phyloP scores from a whole-genome alignment of 2,888 invertebrate genomes.

The Apeira syringaria region DNA sequence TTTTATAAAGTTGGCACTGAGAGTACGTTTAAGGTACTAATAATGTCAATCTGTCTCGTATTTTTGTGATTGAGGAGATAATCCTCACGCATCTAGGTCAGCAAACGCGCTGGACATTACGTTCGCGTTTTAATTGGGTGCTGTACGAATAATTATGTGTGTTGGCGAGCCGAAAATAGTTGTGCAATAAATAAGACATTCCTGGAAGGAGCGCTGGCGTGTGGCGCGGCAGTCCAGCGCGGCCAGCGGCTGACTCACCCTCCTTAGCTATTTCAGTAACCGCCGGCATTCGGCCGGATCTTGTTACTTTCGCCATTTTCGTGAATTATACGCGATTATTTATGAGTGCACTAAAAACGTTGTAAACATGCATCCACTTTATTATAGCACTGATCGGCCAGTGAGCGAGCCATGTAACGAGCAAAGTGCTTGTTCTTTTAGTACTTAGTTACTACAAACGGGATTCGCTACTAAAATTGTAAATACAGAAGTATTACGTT shows the following conservation, averaged over 20 bases:
- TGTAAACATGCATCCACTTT: slow-evolving; percentile 12
- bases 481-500: no score
- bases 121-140: slow-evolving; percentile 20
- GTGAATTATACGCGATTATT: slow-evolving; percentile 39
- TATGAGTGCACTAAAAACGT: slow-evolving; percentile 15
- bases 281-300: slow-evolving; percentile 62
- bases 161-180: slow-evolving; percentile 28
- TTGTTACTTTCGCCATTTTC: slow-evolving; percentile 71
- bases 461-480: no score
- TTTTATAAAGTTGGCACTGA: no score
- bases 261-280: slow-evolving; percentile 53
- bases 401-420: no score
- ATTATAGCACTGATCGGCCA: background rate
- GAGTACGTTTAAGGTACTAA: no score
- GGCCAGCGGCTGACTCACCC: slow-evolving; percentile 42
- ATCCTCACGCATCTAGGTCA: slow-evolving; percentile 4
- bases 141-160: slow-evolving; percentile 22
- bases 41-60: no score
- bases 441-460: no score
- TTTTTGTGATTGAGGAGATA: background rate
- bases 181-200: slow-evolving; percentile 35
- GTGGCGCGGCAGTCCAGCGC: slow-evolving; percentile 30
- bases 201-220: slow-evolving; percentile 36
- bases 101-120: slow-evolving; percentile 7
- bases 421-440: no score